Evolutionary conservation across 2,113 vertebrate species (phyloP).

Genomic region (Symphodus melops): DNA sequence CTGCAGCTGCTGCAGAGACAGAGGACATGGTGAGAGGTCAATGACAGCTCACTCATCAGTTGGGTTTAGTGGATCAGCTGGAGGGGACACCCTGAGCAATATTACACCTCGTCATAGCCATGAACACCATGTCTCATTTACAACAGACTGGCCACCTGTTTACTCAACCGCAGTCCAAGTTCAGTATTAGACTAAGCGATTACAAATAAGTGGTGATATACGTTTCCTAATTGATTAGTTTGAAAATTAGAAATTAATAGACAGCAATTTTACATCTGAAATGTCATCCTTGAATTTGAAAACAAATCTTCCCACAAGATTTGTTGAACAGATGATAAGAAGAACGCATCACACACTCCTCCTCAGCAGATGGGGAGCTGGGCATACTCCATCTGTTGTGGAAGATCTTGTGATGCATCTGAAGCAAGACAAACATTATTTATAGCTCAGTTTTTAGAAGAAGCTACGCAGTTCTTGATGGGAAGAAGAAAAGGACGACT

Average conservation of each 20-base stretch:
- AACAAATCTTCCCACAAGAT: conserved; percentile 8
- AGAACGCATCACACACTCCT: not conserved
- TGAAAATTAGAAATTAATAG: conserved; percentile 11
- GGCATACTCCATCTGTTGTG: conserved; percentile 36
- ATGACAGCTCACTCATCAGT: conserved; percentile 56
- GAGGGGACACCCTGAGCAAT: conserved; percentile 42
- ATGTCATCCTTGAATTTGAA: not conserved
- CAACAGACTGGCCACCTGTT: conserved; percentile 56
- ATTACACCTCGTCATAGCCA: conserved; percentile 1
- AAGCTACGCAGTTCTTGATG: not conserved
- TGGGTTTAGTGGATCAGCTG: conserved; percentile 48
- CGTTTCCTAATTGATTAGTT: conserved; percentile 6
- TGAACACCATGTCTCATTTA: conserved; percentile 27
- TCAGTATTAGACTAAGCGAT: conserved; percentile 7
- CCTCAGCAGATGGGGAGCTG: conserved; percentile 38
- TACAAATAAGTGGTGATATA: not conserved
- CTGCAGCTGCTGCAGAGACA: conserved; percentile 86
- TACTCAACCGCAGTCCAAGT: conserved; percentile 7
- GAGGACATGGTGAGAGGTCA: conserved; percentile 78
- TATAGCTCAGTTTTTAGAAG: conserved; percentile 4
- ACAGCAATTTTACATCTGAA: not conserved
- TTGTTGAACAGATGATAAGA: not conserved
- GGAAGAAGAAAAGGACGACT: not conserved
- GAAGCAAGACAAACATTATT: conserved; percentile 21
- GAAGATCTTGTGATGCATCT: conserved; percentile 16